phyloP scores from a whole-genome alignment of 2,888 invertebrate species.

The Chrysodeixis includens region DNA sequence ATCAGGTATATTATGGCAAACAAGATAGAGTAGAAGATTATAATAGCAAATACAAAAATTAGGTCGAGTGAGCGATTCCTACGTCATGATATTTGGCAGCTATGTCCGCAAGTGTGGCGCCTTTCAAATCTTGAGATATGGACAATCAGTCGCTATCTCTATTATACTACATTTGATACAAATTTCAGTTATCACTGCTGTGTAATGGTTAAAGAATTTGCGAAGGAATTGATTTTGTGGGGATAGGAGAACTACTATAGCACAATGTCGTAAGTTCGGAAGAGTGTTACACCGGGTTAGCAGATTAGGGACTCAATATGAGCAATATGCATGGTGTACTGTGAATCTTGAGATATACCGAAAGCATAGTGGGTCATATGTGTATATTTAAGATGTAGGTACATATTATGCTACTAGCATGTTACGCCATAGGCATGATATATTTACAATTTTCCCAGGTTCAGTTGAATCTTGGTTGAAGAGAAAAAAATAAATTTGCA shows the following conservation, averaged over 20 bases:
- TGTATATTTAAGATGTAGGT: too few relatives aligned
- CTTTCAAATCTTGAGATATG: slow-evolving; percentile 47
- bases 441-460: too few relatives aligned
- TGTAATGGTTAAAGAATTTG: background rate
- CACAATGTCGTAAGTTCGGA: background rate
- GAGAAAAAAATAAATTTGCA: too few relatives aligned
- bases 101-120: slow-evolving; percentile 51
- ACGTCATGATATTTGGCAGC: slow-evolving; percentile 32
- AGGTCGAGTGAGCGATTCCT: slow-evolving; percentile 14
- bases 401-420: too few relatives aligned
- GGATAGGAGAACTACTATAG: too few relatives aligned
- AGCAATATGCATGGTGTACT: too few relatives aligned
- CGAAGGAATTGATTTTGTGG: background rate
- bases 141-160: slow-evolving; percentile 40
- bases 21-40: background rate
- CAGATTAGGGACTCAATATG: background rate
- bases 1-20: background rate
- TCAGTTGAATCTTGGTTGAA: too few relatives aligned
- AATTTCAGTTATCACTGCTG: slow-evolving; percentile 14
- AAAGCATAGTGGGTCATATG: too few relatives aligned
- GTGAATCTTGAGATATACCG: too few relatives aligned
- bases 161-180: slow-evolving; percentile 13
- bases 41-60: slow-evolving; percentile 13
- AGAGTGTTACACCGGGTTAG: background rate
- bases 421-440: too few relatives aligned